Percentiles rank a stretch among this genome's conserved stretches.
Conservation (phyloP, 2,797 vertebrate species). For the Adrianichthys oophorus region DNA sequence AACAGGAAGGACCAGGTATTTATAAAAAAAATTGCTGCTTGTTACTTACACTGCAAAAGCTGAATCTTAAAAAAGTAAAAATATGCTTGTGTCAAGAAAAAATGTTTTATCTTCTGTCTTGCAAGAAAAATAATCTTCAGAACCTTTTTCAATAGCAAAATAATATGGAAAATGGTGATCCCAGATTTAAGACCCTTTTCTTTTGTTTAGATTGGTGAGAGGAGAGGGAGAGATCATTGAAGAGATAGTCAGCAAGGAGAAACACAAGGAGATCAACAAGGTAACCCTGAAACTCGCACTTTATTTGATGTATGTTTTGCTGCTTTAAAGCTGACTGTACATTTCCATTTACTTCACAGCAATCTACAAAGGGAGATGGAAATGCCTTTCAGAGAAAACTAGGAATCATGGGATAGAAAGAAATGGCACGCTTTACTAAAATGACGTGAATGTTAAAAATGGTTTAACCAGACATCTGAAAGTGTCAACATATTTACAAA, state of each 20-base stretch:
- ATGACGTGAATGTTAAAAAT: neutral
- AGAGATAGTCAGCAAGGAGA: conserved; percentile 92
- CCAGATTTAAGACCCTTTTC: neutral
- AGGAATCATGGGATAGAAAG: conserved; percentile 73
- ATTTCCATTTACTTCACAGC: conserved; percentile 69
- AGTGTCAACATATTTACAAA: neutral
- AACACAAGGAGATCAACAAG: conserved; percentile 95
- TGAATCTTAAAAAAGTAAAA: too few relatives aligned
- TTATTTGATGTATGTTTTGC: neutral
- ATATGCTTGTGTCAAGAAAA: too few relatives aligned
- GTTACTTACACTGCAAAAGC: too few relatives aligned
- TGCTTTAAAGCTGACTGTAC: neutral
- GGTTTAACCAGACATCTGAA: neutral
- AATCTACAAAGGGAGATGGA: conserved; percentile 88
- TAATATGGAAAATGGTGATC: neutral
- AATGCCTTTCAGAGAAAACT: conserved; percentile 87
- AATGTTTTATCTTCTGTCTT: too few relatives aligned
- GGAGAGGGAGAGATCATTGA: conserved; percentile 96
- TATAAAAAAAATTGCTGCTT: too few relatives aligned
- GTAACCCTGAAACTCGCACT: conserved; percentile 58
- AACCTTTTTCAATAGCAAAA: too few relatives aligned
- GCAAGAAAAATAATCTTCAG: too few relatives aligned
- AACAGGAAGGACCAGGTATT: conserved; percentile 89
- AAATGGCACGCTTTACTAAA: neutral
- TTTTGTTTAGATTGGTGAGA: conserved; percentile 84